Conservation (phyloP, 2,797 vertebrate genomes). For the Danio jaintianensis region DNA sequence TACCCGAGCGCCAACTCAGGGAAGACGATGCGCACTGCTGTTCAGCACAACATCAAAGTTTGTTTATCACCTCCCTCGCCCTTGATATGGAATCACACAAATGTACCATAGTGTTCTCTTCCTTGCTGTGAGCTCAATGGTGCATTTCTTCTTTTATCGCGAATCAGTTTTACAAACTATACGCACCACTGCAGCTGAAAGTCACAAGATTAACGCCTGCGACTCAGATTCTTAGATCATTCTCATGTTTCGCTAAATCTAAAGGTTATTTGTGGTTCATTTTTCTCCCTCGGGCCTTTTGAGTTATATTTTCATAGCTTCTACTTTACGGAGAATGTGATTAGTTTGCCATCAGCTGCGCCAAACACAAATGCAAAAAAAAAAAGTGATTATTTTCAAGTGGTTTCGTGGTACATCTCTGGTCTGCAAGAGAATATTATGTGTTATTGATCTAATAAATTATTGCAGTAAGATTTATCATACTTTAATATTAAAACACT, state of each 20-base stretch:
- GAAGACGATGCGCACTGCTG: constrained; percentile 37
- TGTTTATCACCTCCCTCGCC: constrained; percentile 48
- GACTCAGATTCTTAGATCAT: not conserved
- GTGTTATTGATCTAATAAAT: not conserved
- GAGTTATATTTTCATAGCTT: not conserved
- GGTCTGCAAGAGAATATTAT: not conserved
- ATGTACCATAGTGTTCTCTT: constrained; percentile 22
- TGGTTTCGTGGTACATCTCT: not conserved
- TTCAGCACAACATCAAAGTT: constrained; percentile 61
- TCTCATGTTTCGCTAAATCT: constrained; percentile 5
- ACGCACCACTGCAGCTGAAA: constrained; percentile 26
- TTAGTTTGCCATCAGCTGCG: not conserved
- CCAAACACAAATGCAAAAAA: not conserved
- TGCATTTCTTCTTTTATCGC: constrained; percentile 30
- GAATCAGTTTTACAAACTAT: constrained; percentile 38
- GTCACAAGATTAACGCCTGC: constrained; percentile 1
- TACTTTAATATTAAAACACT: not conserved
- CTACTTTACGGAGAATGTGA: not conserved
- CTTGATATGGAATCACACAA: constrained; percentile 46
- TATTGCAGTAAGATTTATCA: not conserved
- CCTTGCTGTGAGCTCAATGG: constrained; percentile 22
- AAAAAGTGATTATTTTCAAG: not conserved
- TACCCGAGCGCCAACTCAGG: constrained; percentile 43
- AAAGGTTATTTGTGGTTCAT: constrained; percentile 14
- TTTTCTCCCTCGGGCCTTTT: not conserved